phyloP scores from a whole-genome alignment of 2,113 vertebrate species.

The Suricata suricatta region DNA sequence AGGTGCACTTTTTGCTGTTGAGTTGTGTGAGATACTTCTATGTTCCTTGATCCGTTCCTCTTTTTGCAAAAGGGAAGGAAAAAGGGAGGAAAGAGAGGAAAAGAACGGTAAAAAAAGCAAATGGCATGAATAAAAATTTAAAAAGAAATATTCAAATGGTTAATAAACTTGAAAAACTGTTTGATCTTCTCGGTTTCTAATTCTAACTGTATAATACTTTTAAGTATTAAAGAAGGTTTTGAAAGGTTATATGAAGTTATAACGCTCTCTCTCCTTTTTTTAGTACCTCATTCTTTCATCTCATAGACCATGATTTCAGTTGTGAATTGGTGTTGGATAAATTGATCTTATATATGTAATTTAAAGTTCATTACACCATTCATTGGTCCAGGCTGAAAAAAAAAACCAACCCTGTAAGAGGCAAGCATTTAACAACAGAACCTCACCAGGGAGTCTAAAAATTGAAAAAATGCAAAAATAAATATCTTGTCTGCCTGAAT shows the following conservation, averaged over 20 bases:
- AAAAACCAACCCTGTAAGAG: neutral
- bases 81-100: too few relatives aligned
- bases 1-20: neutral
- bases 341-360: slow-evolving; percentile 23
- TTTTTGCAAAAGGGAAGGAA: neutral
- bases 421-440: slow-evolving; percentile 59
- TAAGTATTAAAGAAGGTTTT: neutral
- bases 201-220: neutral
- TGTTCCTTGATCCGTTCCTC: neutral
- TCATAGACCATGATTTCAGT: neutral
- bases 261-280: neutral
- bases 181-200: neutral
- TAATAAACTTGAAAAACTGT: neutral
- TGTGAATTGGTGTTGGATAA: slow-evolving; percentile 37
- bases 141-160: neutral
- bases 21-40: neutral
- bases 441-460: slow-evolving; percentile 56
- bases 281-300: neutral
- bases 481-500: slow-evolving; percentile 63
- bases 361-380: slow-evolving; percentile 52
- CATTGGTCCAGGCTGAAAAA: slow-evolving; percentile 27
- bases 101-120: neutral
- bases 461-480: slow-evolving; percentile 72
- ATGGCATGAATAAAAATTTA: slow-evolving; percentile 21
- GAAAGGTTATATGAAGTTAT: neutral